phyloP scores from a whole-genome alignment of 2,113 vertebrate genomes.

The Ceyx cyanopectus region DNA sequence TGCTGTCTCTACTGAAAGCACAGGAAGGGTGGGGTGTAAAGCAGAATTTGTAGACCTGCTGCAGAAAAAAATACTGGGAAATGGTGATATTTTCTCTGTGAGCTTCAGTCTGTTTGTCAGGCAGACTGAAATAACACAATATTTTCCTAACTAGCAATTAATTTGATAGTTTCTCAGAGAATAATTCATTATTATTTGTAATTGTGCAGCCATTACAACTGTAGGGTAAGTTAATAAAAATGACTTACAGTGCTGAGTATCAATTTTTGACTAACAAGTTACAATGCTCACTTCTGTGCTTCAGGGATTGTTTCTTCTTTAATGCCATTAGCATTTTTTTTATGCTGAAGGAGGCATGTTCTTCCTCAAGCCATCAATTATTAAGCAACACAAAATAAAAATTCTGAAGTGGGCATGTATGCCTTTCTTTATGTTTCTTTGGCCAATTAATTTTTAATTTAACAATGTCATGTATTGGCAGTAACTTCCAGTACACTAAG shows the following conservation, averaged over 20 bases:
- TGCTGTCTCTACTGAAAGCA: neutral
- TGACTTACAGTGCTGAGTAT: conserved; percentile 1
- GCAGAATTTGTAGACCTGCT: neutral
- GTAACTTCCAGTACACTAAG: conserved; percentile 25
- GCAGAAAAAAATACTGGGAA: neutral
- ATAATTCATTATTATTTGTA: neutral
- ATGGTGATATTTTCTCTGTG: neutral
- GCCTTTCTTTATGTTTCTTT: conserved; percentile 35
- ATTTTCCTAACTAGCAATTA: neutral
- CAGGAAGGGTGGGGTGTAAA: neutral
- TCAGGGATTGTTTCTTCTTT: conserved; percentile 40
- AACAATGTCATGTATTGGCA: conserved; percentile 30
- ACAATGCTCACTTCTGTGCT: neutral
- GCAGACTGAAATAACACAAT: neutral
- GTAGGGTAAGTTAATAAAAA: conserved; percentile 60
- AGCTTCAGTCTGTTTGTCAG: neutral
- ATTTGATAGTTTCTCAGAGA: neutral
- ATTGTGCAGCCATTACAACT: neutral
- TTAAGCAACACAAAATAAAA: conserved; percentile 47
- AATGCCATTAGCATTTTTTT: conserved; percentile 52
- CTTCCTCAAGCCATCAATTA: conserved; percentile 50
- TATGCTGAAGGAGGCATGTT: conserved; percentile 55
- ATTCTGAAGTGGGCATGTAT: neutral
- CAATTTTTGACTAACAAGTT: conserved; percentile 56
- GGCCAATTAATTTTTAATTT: conserved; percentile 68